Evolutionary conservation across 2,888 invertebrate genomes (phyloP).

Genomic region (Scaeva pyrastri): DNA sequence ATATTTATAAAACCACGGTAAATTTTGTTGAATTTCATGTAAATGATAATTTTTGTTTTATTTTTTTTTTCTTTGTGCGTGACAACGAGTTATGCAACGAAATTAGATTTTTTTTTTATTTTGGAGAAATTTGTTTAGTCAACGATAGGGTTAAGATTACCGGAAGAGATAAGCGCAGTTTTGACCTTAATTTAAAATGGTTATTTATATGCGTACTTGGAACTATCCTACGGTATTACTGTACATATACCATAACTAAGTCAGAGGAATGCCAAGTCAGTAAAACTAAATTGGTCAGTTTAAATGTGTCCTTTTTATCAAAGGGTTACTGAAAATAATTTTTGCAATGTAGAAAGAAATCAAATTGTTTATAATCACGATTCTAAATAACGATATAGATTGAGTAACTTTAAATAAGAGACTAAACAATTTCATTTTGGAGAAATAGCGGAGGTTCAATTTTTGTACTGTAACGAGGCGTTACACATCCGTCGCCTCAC

Average conservation of each 20-base stretch:
- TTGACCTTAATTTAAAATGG: constrained; percentile 18
- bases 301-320: too few species aligned
- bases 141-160: constrained; percentile 21
- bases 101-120: neutral
- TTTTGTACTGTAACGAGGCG: too few species aligned
- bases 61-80: constrained; percentile 21
- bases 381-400: too few species aligned
- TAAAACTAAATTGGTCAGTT: neutral
- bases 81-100: constrained; percentile 6
- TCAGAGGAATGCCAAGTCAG: neutral
- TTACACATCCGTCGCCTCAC: too few species aligned
- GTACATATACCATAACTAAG: neutral
- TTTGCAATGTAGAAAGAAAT: too few species aligned
- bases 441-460: too few species aligned
- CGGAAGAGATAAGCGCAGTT: constrained; percentile 13
- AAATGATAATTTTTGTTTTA: constrained; percentile 25
- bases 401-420: too few species aligned
- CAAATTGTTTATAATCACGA: too few species aligned
- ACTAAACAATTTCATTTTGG: too few species aligned
- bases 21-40: neutral
- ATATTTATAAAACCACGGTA: neutral
- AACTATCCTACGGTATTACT: neutral
- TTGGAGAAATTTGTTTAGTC: constrained; percentile 4
- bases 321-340: too few species aligned
- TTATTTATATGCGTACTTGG: neutral